phyloP scores from a whole-genome alignment of 2,888 invertebrate genomes.

The Tipula lateralis region DNA sequence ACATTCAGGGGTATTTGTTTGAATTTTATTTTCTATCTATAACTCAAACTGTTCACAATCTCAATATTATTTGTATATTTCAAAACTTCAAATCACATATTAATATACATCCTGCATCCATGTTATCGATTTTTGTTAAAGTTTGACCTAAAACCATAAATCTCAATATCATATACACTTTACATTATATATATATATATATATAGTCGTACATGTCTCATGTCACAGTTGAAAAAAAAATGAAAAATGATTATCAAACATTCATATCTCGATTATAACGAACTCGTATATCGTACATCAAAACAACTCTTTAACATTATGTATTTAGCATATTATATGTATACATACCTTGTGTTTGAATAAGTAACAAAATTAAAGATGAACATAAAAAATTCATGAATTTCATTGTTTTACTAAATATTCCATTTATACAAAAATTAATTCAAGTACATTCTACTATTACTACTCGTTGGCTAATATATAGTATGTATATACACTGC shows the following conservation, averaged over 20 bases:
- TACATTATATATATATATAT: neutral
- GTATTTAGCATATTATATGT: neutral
- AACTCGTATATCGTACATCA: neutral
- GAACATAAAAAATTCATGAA: slow-evolving; percentile 28
- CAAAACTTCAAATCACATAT: too few relatives aligned
- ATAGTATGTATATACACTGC: neutral
- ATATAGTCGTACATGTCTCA: neutral
- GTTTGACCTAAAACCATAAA: neutral
- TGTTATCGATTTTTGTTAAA: neutral
- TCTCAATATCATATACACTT: neutral
- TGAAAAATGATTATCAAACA: neutral
- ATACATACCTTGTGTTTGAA: slow-evolving; percentile 24
- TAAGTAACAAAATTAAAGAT: slow-evolving; percentile 6
- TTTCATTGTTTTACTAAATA: slow-evolving; percentile 25
- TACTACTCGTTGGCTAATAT: neutral
- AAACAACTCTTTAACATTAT: neutral
- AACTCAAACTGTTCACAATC: too few relatives aligned
- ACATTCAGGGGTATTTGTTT: too few relatives aligned
- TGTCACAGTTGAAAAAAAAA: neutral
- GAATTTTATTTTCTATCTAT: too few relatives aligned
- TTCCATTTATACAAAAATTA: slow-evolving; percentile 13
- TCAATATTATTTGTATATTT: too few relatives aligned
- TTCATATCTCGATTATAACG: neutral
- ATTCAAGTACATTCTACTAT: neutral
- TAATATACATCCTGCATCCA: too few relatives aligned